A percentile compares a stretch with the other conserved stretches of the same genome.
Evolutionary conservation across 2,888 invertebrate genomes (phyloP).

Genomic region (Entomobrya multifasciata): DNA sequence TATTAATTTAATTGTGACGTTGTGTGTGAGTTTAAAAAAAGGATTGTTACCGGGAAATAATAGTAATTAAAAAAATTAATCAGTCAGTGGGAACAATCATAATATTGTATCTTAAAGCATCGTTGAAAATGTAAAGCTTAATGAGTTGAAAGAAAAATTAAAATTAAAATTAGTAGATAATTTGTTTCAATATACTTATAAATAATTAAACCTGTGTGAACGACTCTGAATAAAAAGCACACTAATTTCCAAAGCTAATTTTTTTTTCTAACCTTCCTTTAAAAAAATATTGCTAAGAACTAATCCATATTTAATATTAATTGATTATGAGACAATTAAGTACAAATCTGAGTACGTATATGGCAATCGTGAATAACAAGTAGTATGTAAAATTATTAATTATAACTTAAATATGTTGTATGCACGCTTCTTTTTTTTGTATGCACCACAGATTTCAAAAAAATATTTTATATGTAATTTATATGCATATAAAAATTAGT

Average conservation of each 20-base stretch:
- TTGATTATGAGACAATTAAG: background rate
- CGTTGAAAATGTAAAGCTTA: conserved; percentile 13
- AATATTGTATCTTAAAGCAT: conserved; percentile 57
- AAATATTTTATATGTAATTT: no score
- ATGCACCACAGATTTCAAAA: conserved; percentile 27
- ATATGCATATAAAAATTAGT: background rate
- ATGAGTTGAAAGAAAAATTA: no score
- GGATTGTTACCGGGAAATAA: conserved; percentile 71
- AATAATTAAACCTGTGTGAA: no score
- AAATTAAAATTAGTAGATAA: no score
- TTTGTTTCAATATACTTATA: no score
- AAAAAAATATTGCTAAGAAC: conserved; percentile 32
- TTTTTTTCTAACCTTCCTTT: no score
- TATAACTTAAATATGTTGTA: conserved; percentile 7
- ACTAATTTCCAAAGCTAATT: no score
- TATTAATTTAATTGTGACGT: no score
- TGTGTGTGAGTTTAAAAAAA: conserved; percentile 53
- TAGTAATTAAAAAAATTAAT: conserved; percentile 72
- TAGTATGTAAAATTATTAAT: background rate
- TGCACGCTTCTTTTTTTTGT: no score
- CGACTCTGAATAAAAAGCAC: no score
- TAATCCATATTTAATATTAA: conserved; percentile 24
- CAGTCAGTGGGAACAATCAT: conserved; percentile 74
- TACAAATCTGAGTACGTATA: conserved; percentile 36
- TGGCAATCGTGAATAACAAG: conserved; percentile 20